Evolutionary conservation across 2,113 vertebrate genomes (phyloP), one percentile per base, ranked within the genome.

Genomic region (Vanacampus margaritifer): DNA sequence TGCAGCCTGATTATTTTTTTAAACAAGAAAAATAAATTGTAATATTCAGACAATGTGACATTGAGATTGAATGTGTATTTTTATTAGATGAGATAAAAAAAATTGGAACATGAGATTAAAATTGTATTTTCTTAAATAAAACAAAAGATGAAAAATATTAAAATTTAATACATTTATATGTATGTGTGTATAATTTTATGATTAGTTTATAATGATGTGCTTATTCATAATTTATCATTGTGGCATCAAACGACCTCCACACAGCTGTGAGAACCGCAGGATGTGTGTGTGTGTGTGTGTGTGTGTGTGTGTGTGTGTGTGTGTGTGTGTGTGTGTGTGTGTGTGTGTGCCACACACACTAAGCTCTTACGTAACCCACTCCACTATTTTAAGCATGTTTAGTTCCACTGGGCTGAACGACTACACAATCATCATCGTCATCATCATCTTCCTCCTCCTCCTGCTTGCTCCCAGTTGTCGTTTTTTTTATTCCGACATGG

Each of bases 381-480:
- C 48, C 80, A 78, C 85, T 89, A 87, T 89, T 89, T 87, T 86
- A 75, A 82, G 84, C 76, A 70, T 61, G 78, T 80, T 80, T 74
- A 75, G 83, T 87, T 89, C 78, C 82, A 87, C 78, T 76, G 80
- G 68, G 58, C 58, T 74, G 79, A 62, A 58, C 53, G 46, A 65
- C 71, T 66, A 70, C 78, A 79, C 72, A 71, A 72, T 62, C n/a
- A 7, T n/a, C 45, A 16, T 48, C 63, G 21, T 65, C 63, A 32
- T 23, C 64, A 61, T 68, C 45, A 23, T 28, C 41, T 68, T 48
- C 43, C 46, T 65, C 41, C 8, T 26, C 43, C 8, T 60, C 5
- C 41, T 14, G 45, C 64, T 19, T 61, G 45, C 41, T 50, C 39
- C 21, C 64, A 17, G 10, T 64, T 43, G 37, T n/a, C 17, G 2